phyloP scores from a whole-genome alignment of 1,140 invertebrate species.

The Calosoma granatense region DNA sequence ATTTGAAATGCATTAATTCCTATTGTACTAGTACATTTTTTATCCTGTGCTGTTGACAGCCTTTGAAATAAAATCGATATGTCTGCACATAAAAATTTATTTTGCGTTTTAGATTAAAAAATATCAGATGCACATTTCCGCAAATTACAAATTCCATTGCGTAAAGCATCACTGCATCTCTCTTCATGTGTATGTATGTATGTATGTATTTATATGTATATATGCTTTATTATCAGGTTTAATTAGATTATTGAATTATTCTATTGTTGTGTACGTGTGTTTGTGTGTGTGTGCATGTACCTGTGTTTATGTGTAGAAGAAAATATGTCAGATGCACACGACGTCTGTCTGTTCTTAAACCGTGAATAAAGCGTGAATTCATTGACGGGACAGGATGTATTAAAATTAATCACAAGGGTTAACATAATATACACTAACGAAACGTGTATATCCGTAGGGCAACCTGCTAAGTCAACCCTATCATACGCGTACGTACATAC shows the following conservation, averaged over 20 bases:
- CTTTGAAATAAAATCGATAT: slow-evolving; percentile 7
- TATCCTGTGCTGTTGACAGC: background rate
- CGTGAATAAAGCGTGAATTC: background rate
- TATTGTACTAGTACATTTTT: background rate
- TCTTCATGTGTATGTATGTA: background rate
- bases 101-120: background rate
- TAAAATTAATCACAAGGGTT: background rate
- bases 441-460: too few species aligned
- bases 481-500: too few species aligned
- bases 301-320: background rate
- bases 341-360: background rate
- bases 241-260: background rate
- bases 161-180: background rate
- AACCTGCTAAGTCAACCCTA: too few species aligned
- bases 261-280: too few species aligned
- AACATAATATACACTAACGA: background rate
- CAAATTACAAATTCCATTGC: slow-evolving; percentile 7
- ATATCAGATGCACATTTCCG: slow-evolving; percentile 2
- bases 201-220: background rate
- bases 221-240: too few species aligned
- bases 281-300: too few species aligned
- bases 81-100: slow-evolving; percentile 1
- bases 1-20: background rate
- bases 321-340: slow-evolving; percentile 1
- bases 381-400: background rate